Evolutionary conservation across 2,888 invertebrate genomes (phyloP), one percentile per base, ranked within the genome.

Genomic region (Drosophila maculinotata): DNA sequence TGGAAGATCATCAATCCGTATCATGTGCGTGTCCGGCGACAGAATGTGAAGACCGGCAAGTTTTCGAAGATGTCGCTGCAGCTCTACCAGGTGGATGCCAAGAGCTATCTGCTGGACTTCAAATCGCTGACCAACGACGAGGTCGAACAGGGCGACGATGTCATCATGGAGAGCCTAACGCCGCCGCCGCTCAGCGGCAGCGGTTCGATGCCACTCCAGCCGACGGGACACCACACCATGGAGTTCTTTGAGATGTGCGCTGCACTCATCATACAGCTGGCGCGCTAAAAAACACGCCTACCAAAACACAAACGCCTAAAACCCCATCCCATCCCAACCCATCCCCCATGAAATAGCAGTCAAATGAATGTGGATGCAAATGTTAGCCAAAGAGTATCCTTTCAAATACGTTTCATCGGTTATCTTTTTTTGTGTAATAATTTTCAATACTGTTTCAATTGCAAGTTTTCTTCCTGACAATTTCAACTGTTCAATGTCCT

Each of bases 241-340:
- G 99, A 99, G 92, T 99, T 99, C 93, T 99, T 99, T 90, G 99
- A 99, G 93, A 99, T 99, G 98, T 99, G 99, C 92, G 98, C 99
- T 15, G 97, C 98, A 2, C 93, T 99, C 41, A 99, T 99, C 84
- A 98, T 99, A 68, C 99, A 99, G 84, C 93, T 99, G 69, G 99
- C 99, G 26, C 96, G 98, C 92, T 98, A 65, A 48, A 36, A 3
- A 25, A 8, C 28, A 36, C 51, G 59, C 44, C 47, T 20, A 44
- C 42, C 42, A 62, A 54, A 53, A n/a, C 7, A 25, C 23, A 17
- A 17, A 10, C 36, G 10, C 31, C 14, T 25, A 10, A 15, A 51
- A 5, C 6, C 12, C 10, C 6, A 10, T 2, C 5, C 1, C 14
- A 1, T 7, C 12, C n/a, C 6, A 31, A 14, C 26, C 25, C 42